Conservation (phyloP, 2,113 vertebrate species). For the Lamprologus lemairii region DNA sequence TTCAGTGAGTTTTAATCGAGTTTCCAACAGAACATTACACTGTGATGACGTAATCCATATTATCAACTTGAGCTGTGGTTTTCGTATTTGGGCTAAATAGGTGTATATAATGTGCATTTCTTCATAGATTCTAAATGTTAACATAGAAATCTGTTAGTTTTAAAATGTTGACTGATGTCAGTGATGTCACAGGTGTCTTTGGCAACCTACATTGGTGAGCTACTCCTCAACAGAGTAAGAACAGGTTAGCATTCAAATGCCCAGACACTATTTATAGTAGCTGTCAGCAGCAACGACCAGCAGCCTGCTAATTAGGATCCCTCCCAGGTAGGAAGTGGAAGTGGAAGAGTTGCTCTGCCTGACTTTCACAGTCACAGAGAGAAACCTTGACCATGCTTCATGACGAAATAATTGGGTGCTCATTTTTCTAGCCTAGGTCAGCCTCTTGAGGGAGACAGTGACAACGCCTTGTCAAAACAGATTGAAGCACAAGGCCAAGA, state of each 20-base stretch:
- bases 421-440: conserved; percentile 29
- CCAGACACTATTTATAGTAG: conserved; percentile 57
- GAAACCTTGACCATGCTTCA: conserved; percentile 1
- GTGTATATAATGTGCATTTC: not conserved
- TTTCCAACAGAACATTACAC: not conserved
- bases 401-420: conserved; percentile 40
- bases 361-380: not conserved
- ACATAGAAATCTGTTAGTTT: not conserved
- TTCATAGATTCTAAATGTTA: not conserved
- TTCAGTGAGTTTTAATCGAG: not conserved
- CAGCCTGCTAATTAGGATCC: conserved; percentile 49
- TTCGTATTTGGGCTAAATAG: not conserved
- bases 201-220: not conserved
- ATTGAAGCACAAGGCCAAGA: conserved; percentile 36
- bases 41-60: not conserved
- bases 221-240: conserved; percentile 4
- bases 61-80: not conserved
- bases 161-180: not conserved
- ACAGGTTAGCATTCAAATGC: conserved; percentile 43
- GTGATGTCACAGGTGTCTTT: not conserved
- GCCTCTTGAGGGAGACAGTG: conserved; percentile 37
- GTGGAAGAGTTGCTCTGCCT: not conserved
- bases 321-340: conserved; percentile 56
- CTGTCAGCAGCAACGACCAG: conserved; percentile 47
- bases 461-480: conserved; percentile 52